Conservation (phyloP, 2,888 invertebrate species). For the Chymomyza procnemis region DNA sequence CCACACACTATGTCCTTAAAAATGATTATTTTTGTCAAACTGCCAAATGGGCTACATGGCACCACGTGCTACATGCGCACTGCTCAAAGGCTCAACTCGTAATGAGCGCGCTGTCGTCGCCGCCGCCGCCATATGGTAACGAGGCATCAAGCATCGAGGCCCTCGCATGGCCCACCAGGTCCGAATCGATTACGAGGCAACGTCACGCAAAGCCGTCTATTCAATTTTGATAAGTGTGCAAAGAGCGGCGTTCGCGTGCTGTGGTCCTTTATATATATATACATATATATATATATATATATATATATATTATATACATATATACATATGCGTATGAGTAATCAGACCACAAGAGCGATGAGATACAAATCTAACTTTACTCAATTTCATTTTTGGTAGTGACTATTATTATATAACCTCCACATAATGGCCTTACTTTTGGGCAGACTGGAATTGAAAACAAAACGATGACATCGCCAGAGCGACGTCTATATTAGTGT, state of each 20-base stretch:
- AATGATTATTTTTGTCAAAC: not conserved
- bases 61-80: constrained; percentile 23
- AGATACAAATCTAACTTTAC: constrained; percentile 69
- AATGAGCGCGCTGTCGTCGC: constrained; percentile 46
- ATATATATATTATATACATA: constrained; percentile 8
- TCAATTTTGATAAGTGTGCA: constrained; percentile 69
- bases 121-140: constrained; percentile 39
- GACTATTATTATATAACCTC: constrained; percentile 62
- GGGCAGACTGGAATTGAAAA: constrained; percentile 33
- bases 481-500: not conserved
- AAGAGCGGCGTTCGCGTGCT: constrained; percentile 21
- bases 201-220: constrained; percentile 48
- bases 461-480: constrained; percentile 28
- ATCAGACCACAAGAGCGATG: constrained; percentile 47
- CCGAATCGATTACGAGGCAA: constrained; percentile 53
- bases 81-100: constrained; percentile 35
- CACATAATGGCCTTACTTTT: constrained; percentile 54
- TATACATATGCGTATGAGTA: constrained; percentile 56
- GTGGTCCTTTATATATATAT: constrained; percentile 10
- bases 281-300: constrained; percentile 19
- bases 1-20: not conserved
- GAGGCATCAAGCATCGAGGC: constrained; percentile 14
- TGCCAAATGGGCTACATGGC: not conserved
- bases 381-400: constrained; percentile 47
- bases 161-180: not conserved